Conservation (phyloP, 2,888 invertebrate species). For the Meteorus cinctellus region DNA sequence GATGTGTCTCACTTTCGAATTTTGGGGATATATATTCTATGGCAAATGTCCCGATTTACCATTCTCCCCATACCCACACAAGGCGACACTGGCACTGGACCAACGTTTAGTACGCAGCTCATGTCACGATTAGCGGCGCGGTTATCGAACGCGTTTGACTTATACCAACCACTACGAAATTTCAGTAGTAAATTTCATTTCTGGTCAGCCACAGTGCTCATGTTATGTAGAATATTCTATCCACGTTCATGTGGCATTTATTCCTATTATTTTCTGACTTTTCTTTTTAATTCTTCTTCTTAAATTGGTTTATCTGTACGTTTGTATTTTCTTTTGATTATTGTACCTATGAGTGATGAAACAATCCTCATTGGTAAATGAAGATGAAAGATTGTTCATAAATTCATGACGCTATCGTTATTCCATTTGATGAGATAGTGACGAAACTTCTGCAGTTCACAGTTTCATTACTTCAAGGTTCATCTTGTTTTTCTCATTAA, state of each 20-base stretch:
- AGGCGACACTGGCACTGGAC: conserved; percentile 26
- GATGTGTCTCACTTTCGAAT: conserved; percentile 25
- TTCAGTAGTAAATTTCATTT: conserved; percentile 38
- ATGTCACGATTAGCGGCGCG: conserved; percentile 46
- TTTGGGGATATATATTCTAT: background rate
- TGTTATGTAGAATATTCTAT: conserved; percentile 16
- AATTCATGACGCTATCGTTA: background rate
- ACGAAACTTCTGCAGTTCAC: background rate
- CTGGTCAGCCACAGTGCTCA: conserved; percentile 38
- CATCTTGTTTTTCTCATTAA: background rate
- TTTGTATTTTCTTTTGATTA: too few relatives aligned
- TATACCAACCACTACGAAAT: conserved; percentile 2
- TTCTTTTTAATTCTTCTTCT: too few relatives aligned
- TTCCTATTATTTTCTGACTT: background rate
- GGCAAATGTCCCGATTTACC: background rate
- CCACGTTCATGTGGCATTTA: background rate
- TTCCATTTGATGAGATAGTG: background rate
- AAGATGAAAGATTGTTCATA: background rate
- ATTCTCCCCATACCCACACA: background rate
- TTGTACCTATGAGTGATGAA: background rate
- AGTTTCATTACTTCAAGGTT: background rate
- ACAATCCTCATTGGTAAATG: background rate
- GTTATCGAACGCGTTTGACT: conserved; percentile 44
- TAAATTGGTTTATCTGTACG: too few relatives aligned
- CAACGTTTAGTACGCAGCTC: conserved; percentile 30